phyloP scores from a whole-genome alignment of 1,140 invertebrate species.

The Drosophila parabipectinata region DNA sequence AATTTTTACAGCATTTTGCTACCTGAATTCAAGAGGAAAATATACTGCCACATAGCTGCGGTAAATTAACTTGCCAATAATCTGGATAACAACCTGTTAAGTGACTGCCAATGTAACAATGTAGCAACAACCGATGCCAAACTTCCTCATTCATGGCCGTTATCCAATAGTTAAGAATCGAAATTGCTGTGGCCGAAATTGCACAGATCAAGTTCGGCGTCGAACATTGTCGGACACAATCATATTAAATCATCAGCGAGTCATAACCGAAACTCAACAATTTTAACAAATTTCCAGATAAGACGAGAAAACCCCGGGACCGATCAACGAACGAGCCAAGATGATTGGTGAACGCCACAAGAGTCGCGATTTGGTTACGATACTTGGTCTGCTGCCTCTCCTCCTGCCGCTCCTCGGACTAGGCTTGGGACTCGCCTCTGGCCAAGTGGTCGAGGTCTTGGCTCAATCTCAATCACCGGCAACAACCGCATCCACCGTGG shows the following conservation, averaged over 20 bases:
- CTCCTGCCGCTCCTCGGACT: constrained; percentile 24
- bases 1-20: constrained; percentile 9
- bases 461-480: constrained; percentile 42
- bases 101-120: constrained; percentile 20
- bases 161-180: constrained; percentile 47
- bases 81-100: constrained; percentile 52
- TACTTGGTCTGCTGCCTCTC: constrained; percentile 55
- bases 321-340: constrained; percentile 58
- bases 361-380: constrained; percentile 72
- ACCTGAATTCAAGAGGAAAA: constrained; percentile 24
- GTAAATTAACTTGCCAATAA: constrained; percentile 38
- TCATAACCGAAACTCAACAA: constrained; percentile 52
- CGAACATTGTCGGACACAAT: constrained; percentile 28
- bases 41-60: not conserved
- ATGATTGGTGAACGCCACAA: constrained; percentile 83
- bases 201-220: constrained; percentile 35
- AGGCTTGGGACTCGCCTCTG: constrained; percentile 32
- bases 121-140: constrained; percentile 1
- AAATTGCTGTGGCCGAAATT: constrained; percentile 24
- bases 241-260: constrained; percentile 58
- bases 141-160: constrained; percentile 38
- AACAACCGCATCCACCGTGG: constrained; percentile 25
- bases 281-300: constrained; percentile 70
- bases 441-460: constrained; percentile 68
- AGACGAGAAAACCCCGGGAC: constrained; percentile 34